Conservation (phyloP, 2,888 invertebrate species). For the Autographa pulchrina region DNA sequence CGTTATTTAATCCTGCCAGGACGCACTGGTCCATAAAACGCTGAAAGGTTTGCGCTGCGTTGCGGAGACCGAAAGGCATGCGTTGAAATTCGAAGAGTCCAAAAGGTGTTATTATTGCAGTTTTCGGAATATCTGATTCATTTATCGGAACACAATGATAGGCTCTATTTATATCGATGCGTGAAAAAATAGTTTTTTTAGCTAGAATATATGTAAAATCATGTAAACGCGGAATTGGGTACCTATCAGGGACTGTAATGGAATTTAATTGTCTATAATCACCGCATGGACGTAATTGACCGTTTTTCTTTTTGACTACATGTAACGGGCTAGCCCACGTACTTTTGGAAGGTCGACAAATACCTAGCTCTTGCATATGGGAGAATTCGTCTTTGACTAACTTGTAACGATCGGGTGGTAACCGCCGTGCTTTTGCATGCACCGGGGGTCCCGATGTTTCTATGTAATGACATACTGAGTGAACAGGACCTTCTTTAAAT, state of each 20-base stretch:
- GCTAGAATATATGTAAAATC: conserved; percentile 19
- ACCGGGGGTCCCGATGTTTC: conserved; percentile 69
- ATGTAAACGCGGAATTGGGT: conserved; percentile 11
- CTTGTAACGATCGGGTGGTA: conserved; percentile 65
- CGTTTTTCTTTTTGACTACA: conserved; percentile 50
- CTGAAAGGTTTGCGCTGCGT: neutral
- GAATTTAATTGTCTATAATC: conserved; percentile 73
- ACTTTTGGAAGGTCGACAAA: conserved; percentile 74
- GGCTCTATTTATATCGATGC: conserved; percentile 11
- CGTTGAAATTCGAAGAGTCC: neutral
- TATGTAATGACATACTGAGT: conserved; percentile 59
- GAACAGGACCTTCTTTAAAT: conserved; percentile 12
- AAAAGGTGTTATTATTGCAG: conserved; percentile 9
- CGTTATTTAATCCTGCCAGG: neutral
- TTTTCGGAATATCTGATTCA: neutral
- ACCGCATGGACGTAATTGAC: conserved; percentile 64
- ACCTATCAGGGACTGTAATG: conserved; percentile 64
- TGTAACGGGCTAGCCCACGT: conserved; percentile 69
- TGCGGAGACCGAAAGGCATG: neutral
- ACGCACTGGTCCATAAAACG: neutral
- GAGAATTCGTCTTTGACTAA: conserved; percentile 56
- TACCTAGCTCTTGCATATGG: conserved; percentile 68
- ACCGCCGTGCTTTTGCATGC: conserved; percentile 61
- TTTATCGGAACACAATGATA: conserved; percentile 8
- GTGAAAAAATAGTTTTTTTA: conserved; percentile 5